phyloP scores from a whole-genome alignment of 2,888 invertebrate genomes.

The Neoascia interrupta region DNA sequence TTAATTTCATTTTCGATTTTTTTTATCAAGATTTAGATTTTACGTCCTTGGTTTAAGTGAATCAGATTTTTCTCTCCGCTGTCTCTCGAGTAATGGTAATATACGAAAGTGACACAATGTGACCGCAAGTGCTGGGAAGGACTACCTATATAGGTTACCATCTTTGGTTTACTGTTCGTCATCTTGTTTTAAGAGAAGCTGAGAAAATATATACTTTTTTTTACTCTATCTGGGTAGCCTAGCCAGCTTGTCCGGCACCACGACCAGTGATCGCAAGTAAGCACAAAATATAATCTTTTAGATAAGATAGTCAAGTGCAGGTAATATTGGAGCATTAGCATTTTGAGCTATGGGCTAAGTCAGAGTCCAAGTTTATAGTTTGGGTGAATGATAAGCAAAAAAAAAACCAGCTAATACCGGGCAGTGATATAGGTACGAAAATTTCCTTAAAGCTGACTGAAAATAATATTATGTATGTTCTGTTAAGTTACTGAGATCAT shows the following conservation, averaged over 20 bases:
- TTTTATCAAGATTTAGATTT: constrained; percentile 33
- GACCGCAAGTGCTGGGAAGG: constrained; percentile 49
- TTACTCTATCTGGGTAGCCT: constrained; percentile 11
- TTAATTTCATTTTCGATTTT: constrained; percentile 58
- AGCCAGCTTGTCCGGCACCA: constrained; percentile 39
- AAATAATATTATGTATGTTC: too few relatives aligned
- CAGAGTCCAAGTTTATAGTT: constrained; percentile 41
- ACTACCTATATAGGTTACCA: too few relatives aligned
- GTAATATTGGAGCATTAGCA: constrained; percentile 28
- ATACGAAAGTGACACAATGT: constrained; percentile 61
- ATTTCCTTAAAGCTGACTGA: too few relatives aligned
- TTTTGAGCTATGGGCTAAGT: constrained; percentile 37
- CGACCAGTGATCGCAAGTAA: constrained; percentile 63
- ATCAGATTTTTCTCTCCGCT: too few relatives aligned
- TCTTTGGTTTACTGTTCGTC: too few relatives aligned
- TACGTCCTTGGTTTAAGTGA: too few relatives aligned
- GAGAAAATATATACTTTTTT: too few relatives aligned
- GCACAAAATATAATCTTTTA: constrained; percentile 68
- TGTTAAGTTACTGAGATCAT: too few relatives aligned
- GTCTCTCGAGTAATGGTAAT: too few relatives aligned
- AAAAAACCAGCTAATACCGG: constrained; percentile 23
- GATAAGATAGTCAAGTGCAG: constrained; percentile 59
- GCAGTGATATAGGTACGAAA: constrained; percentile 57
- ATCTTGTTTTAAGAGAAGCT: too few relatives aligned
- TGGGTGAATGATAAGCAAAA: constrained; percentile 57